Conservation (phyloP, 1,140 invertebrate species). For the Microplitis demolitor region DNA sequence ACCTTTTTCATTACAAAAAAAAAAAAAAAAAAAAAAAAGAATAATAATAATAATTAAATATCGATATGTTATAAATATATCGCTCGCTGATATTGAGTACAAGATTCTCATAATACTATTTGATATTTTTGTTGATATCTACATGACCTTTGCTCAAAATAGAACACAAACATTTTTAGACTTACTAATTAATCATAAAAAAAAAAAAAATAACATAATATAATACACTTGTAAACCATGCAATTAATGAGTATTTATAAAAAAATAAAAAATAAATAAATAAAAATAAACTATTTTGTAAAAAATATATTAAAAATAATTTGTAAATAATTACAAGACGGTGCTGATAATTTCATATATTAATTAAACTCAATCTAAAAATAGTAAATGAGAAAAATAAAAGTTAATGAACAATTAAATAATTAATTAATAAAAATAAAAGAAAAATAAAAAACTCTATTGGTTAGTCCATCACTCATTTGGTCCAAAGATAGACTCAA, state of each 20-base stretch:
- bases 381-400: background rate
- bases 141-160: too few species aligned
- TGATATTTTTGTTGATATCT: too few species aligned
- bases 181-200: too few species aligned
- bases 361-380: background rate
- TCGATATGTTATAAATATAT: too few species aligned
- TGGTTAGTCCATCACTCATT: constrained; percentile 36
- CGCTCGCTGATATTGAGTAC: too few species aligned
- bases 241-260: background rate
- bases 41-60: too few species aligned
- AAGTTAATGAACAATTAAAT: background rate
- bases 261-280: background rate
- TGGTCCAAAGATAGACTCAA: constrained; percentile 34
- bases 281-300: background rate
- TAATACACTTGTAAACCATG: background rate
- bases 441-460: constrained; percentile 22
- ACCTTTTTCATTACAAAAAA: too few species aligned
- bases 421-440: background rate
- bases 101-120: too few species aligned
- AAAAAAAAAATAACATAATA: too few species aligned
- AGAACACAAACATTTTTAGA: too few species aligned
- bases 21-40: too few species aligned
- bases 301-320: background rate
- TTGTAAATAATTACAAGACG: background rate
- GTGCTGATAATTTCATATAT: background rate